These are phyloP conservation scores for Triplophysa tibetana DNA, from an alignment of 2,113 vertebrate genomes.

Conservation along the genomic window DNA sequence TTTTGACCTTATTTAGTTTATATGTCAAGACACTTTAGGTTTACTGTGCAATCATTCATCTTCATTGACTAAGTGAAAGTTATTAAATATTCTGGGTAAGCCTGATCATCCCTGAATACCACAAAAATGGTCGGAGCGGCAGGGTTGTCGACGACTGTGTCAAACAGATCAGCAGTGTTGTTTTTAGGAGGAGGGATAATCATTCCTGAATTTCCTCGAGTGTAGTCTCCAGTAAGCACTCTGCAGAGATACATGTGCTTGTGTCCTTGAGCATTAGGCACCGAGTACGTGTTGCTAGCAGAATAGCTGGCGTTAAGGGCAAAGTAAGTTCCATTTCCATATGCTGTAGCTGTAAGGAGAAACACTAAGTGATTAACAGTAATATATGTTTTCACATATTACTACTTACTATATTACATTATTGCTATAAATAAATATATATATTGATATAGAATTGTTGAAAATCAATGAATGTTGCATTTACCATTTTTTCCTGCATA, in stretches of 20 bases:
- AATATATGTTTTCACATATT: background rate
- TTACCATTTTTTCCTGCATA: constrained; percentile 73
- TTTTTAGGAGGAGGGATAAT: constrained; percentile 70
- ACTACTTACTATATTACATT: too few relatives aligned
- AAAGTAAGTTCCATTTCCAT: constrained; percentile 83
- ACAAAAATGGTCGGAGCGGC: constrained; percentile 69
- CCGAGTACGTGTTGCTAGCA: constrained; percentile 66
- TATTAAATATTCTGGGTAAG: constrained; percentile 86
- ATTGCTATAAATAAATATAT: background rate
- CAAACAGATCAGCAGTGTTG: constrained; percentile 55
- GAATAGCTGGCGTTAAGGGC: constrained; percentile 77
- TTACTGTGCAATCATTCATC: background rate
- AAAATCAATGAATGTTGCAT: constrained; percentile 22
- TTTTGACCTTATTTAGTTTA: background rate
- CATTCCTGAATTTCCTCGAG: constrained; percentile 46
- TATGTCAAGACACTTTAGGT: background rate
- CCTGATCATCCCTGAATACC: constrained; percentile 80
- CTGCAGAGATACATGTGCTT: constrained; percentile 79
- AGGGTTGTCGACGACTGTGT: constrained; percentile 76
- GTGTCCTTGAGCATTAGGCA: constrained; percentile 57
- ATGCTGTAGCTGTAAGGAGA: constrained; percentile 67
- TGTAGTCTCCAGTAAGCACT: constrained; percentile 78
- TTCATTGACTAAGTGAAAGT: constrained; percentile 68
- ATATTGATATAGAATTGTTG: background rate
- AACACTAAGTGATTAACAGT: constrained; percentile 3